Conservation (phyloP, 1,140 invertebrate genomes). For the Halesus radiatus region DNA sequence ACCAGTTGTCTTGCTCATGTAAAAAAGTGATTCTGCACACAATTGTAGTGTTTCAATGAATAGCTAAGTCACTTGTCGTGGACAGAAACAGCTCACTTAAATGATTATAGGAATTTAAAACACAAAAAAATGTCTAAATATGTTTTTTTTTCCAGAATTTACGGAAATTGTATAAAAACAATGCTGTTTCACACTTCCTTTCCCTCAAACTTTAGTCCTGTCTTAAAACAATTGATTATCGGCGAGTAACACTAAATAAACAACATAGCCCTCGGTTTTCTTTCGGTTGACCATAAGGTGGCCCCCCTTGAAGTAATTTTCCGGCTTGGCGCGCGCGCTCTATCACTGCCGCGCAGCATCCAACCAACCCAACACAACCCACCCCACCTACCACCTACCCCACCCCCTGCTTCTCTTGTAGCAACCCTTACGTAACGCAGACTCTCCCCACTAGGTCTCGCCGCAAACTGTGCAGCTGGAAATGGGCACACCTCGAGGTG, state of each 20-base stretch:
- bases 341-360: constrained; percentile 37
- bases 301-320: constrained; percentile 34
- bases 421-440: constrained; percentile 27
- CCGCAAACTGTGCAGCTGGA: background rate
- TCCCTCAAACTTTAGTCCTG: too few species aligned
- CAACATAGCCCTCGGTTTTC: background rate
- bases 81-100: too few species aligned
- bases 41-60: too few species aligned
- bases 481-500: constrained; percentile 2
- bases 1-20: too few species aligned
- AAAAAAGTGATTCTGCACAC: too few species aligned
- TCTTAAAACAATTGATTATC: too few species aligned
- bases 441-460: background rate
- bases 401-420: background rate
- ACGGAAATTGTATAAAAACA: too few species aligned
- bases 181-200: too few species aligned
- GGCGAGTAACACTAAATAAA: background rate
- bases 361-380: background rate
- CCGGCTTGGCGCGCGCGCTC: constrained; percentile 30
- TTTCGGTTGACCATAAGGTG: constrained; percentile 40
- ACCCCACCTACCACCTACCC: background rate
- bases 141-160: too few species aligned
- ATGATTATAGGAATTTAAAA: too few species aligned
- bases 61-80: too few species aligned
- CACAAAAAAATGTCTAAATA: too few species aligned